A percentile compares a stretch with the other conserved stretches of the same genome.
These are phyloP conservation scores for Sminthurides aquaticus DNA, from an alignment of 2,888 invertebrate genomes.

Conservation along the genomic window DNA sequence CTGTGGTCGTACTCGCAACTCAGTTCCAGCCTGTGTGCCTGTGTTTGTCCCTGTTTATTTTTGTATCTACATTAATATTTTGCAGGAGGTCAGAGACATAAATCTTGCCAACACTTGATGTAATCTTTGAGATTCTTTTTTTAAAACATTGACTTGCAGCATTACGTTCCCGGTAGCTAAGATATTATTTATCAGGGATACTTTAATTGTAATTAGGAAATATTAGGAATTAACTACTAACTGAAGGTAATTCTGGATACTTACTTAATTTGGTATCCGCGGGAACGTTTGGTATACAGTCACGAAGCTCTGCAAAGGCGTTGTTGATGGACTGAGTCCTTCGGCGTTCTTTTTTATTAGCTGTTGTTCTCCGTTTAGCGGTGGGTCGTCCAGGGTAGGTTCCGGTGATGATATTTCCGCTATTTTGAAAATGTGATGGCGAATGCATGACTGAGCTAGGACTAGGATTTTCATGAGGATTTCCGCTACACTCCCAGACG, in stretches of 20 bases:
- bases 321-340: constrained; percentile 91
- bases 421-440: constrained; percentile 2
- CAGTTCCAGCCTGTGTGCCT: neutral
- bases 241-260: too few species aligned
- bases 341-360: constrained; percentile 88
- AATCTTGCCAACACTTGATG: neutral
- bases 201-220: too few species aligned
- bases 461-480: constrained; percentile 21
- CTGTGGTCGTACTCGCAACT: neutral
- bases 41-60: neutral
- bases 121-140: too few species aligned
- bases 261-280: constrained; percentile 83
- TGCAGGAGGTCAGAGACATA: neutral
- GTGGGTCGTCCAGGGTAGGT: constrained; percentile 22
- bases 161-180: too few species aligned
- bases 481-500: constrained; percentile 20
- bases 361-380: constrained; percentile 76
- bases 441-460: constrained; percentile 15
- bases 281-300: constrained; percentile 93
- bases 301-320: constrained; percentile 83
- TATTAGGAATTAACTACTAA: too few species aligned
- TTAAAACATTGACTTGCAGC: too few species aligned
- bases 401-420: neutral
- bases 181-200: too few species aligned
- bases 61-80: neutral